phyloP scores from a whole-genome alignment of 1,140 invertebrate species.

The Colletes gigas region DNA sequence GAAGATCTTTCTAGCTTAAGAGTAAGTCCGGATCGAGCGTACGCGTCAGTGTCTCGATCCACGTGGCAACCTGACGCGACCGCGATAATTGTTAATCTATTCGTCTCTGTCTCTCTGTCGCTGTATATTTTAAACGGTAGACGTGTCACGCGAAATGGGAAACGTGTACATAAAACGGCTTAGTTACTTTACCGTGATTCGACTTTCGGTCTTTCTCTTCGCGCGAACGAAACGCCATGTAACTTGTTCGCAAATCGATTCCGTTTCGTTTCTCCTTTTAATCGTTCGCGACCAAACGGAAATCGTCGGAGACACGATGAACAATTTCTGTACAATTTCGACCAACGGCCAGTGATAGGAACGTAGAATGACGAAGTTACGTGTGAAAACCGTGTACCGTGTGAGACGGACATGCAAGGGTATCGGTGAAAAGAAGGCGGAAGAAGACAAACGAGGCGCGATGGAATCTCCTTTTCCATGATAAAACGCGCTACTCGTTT shows the following conservation, averaged over 20 bases:
- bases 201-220: too few species aligned
- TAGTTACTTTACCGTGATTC: not conserved
- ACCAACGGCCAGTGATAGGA: constrained; percentile 29
- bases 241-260: not conserved
- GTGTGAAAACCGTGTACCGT: not conserved
- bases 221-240: constrained; percentile 6
- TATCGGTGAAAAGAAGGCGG: not conserved
- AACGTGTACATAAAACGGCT: constrained; percentile 1
- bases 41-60: not conserved
- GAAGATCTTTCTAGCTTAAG: constrained; percentile 25
- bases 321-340: constrained; percentile 1
- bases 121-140: constrained; percentile 39
- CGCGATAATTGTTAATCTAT: not conserved
- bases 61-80: not conserved
- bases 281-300: not conserved
- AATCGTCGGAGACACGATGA: not conserved
- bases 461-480: not conserved
- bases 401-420: not conserved
- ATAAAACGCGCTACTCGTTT: not conserved
- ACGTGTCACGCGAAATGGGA: not conserved
- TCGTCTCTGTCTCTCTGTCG: not conserved
- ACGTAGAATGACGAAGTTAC: not conserved
- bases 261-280: not conserved
- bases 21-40: not conserved
- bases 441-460: not conserved